A percentile compares a stretch with the other conserved stretches of the same genome.
Evolutionary conservation across 2,113 vertebrate species (phyloP).

Genomic region (Gadus chalcogrammus): DNA sequence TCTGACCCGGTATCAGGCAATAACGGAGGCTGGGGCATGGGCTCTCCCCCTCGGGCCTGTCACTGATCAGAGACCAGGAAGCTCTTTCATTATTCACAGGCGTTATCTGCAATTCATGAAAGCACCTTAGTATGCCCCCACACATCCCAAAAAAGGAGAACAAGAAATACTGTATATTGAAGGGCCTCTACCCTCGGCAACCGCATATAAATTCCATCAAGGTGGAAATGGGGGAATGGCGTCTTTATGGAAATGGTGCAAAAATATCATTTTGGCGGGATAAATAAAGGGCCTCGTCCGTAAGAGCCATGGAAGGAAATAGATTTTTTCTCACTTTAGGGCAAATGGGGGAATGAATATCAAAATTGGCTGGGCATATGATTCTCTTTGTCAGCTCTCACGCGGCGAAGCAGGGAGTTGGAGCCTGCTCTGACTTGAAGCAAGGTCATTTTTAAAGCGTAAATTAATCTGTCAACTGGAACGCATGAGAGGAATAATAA

Average conservation of each 20-base stretch:
- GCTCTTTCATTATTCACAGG: conserved; percentile 60
- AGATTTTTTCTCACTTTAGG: conserved; percentile 51
- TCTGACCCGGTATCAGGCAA: conserved; percentile 31
- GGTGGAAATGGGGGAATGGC: conserved; percentile 43
- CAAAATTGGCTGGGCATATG: conserved; percentile 28
- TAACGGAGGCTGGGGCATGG: conserved; percentile 3
- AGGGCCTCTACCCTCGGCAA: conserved; percentile 3
- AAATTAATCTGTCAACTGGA: conserved; percentile 44
- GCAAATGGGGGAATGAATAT: conserved; percentile 61
- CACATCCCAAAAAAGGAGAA: neutral
- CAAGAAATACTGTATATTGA: conserved; percentile 31
- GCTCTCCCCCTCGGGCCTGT: conserved; percentile 1
- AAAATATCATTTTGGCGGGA: conserved; percentile 55
- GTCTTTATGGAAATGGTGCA: conserved; percentile 62
- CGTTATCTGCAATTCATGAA: conserved; percentile 63
- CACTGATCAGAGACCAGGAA: conserved; percentile 48
- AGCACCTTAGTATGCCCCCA: conserved; percentile 24
- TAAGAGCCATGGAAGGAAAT: conserved; percentile 53
- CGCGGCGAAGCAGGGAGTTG: conserved; percentile 38
- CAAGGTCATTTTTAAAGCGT: conserved; percentile 47
- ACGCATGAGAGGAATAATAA: conserved; percentile 35
- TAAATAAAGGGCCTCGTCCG: conserved; percentile 59
- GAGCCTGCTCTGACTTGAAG: conserved; percentile 27
- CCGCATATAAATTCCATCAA: conserved; percentile 49
- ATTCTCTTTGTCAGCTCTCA: conserved; percentile 24